Percentiles rank a stretch among this genome's conserved stretches.
phyloP scores from a whole-genome alignment of 2,797 vertebrate genomes.

The Zalophus californianus region DNA sequence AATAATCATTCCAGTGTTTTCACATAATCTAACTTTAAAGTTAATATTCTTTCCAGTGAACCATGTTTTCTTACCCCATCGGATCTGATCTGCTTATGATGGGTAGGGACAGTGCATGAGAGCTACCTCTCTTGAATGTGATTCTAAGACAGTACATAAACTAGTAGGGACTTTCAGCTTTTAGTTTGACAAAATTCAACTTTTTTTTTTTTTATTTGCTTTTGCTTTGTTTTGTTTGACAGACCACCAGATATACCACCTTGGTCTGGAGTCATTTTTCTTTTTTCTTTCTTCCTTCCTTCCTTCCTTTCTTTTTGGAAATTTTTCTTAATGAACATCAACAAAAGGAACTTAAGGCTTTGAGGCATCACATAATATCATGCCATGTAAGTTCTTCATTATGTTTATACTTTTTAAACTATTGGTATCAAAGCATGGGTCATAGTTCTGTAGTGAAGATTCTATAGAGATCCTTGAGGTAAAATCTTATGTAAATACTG shows the following conservation, averaged over 20 bases:
- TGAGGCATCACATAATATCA: background rate
- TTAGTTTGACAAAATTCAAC: background rate
- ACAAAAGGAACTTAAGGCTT: background rate
- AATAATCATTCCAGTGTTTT: constrained; percentile 25
- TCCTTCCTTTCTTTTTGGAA: background rate
- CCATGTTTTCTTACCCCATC: background rate
- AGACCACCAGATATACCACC: background rate
- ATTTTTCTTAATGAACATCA: background rate
- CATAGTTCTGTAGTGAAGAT: background rate
- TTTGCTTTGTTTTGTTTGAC: background rate
- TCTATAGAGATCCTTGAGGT: background rate
- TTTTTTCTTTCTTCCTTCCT: too few relatives aligned
- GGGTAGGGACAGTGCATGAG: rapidly evolving
- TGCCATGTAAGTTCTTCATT: background rate
- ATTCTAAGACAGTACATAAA: background rate
- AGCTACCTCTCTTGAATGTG: background rate
- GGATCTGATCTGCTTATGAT: background rate
- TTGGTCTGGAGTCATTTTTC: background rate
- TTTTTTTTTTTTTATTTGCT: background rate
- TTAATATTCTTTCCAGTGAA: background rate
- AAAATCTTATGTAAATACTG: background rate
- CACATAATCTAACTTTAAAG: background rate
- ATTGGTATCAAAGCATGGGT: background rate
- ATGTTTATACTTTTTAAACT: background rate
- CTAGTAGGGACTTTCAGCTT: background rate